phyloP scores from a whole-genome alignment of 2,113 vertebrate species.

The Passer domesticus region DNA sequence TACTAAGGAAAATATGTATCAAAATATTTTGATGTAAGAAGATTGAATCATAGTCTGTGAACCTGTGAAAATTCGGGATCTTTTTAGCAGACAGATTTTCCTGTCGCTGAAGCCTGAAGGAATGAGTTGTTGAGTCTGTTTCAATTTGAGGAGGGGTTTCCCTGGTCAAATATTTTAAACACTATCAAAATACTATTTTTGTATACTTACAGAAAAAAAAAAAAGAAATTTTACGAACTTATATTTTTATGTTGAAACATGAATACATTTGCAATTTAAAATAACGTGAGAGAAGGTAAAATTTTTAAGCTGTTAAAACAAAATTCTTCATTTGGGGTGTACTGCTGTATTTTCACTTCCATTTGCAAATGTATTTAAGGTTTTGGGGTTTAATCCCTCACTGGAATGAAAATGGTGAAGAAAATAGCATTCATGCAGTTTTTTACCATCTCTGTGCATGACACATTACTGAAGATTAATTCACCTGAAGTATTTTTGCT shows the following conservation, averaged over 20 bases:
- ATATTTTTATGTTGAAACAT: background rate
- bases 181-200: background rate
- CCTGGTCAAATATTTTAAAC: background rate
- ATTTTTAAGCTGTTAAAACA: background rate
- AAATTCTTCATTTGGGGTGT: background rate
- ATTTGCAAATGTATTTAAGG: background rate
- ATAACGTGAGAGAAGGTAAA: background rate
- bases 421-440: background rate
- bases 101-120: background rate
- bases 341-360: background rate
- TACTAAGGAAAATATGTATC: background rate
- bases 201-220: background rate
- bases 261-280: background rate
- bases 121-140: background rate
- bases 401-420: background rate
- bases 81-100: background rate
- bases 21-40: background rate
- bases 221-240: background rate
- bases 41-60: background rate
- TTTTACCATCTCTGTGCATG: background rate
- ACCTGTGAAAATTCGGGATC: background rate
- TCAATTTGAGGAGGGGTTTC: background rate
- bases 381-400: background rate
- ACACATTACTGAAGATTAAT: background rate
- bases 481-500: background rate